Conservation (phyloP, 2,888 invertebrate species). For the Euclidia mi region DNA sequence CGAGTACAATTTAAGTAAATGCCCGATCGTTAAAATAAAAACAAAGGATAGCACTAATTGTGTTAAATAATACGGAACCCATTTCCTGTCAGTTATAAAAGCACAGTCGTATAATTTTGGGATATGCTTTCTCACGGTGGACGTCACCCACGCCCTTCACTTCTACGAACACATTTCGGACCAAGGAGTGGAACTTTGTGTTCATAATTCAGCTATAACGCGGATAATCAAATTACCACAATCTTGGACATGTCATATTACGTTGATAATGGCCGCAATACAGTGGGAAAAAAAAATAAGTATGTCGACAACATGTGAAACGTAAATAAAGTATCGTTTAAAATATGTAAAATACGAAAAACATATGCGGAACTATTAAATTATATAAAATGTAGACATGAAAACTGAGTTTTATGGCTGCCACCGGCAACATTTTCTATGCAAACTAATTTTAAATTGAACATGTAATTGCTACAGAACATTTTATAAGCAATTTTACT, state of each 20-base stretch:
- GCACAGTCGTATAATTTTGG: conserved; percentile 73
- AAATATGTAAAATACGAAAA: conserved; percentile 39
- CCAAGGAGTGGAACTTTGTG: conserved; percentile 78
- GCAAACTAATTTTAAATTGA: conserved; percentile 42
- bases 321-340: conserved; percentile 23
- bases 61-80: conserved; percentile 63
- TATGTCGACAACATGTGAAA: conserved; percentile 14
- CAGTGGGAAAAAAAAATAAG: conserved; percentile 7
- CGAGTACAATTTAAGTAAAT: conserved; percentile 63
- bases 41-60: conserved; percentile 64
- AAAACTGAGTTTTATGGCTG: conserved; percentile 40
- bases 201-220: conserved; percentile 79
- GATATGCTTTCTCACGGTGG: conserved; percentile 84
- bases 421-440: conserved; percentile 28
- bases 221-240: conserved; percentile 70
- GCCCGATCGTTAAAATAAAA: conserved; percentile 56
- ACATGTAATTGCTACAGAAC: conserved; percentile 36
- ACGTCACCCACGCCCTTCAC: conserved; percentile 78
- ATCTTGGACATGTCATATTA: conserved; percentile 65
- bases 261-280: conserved; percentile 2
- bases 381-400: conserved; percentile 37
- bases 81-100: conserved; percentile 68
- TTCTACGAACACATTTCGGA: conserved; percentile 83
- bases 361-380: conserved; percentile 29
- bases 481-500: conserved; percentile 24